Evolutionary conservation across 2,797 vertebrate species (phyloP).

Genomic region (Coilia nasus): DNA sequence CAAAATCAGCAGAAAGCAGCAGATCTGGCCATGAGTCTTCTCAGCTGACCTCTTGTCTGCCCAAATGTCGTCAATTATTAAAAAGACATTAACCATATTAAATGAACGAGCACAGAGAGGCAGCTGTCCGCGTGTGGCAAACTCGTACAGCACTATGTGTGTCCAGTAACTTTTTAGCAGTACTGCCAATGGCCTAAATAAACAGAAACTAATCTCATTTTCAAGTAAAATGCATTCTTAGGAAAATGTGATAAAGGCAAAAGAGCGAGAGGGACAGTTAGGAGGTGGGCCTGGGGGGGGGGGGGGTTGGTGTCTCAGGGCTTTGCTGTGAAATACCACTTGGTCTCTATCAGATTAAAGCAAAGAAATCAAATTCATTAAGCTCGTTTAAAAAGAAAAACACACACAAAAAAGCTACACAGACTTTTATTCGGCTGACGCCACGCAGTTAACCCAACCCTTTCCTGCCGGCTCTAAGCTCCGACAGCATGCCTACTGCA

Average conservation of each 20-base stretch:
- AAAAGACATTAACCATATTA: conserved; percentile 17
- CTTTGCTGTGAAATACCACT: not conserved
- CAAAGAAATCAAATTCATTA: conserved; percentile 39
- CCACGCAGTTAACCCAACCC: not conserved
- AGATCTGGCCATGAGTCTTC: not conserved
- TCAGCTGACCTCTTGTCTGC: conserved; percentile 18
- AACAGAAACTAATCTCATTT: no score
- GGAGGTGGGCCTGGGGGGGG: not conserved
- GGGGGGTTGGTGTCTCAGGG: not conserved
- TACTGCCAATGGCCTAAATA: not conserved
- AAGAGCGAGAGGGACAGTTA: not conserved
- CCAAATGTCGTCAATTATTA: conserved; percentile 21
- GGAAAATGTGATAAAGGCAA: not conserved
- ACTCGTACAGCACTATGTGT: not conserved
- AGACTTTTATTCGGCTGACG: not conserved
- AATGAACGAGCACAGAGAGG: not conserved
- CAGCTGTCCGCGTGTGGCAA: not conserved
- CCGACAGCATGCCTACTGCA: not conserved
- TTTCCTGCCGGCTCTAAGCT: not conserved
- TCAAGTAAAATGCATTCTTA: no score
- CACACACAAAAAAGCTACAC: conserved; percentile 3
- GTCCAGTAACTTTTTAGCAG: not conserved
- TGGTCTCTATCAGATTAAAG: not conserved
- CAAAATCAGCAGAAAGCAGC: not conserved
- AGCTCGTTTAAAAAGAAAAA: not conserved